Evolutionary conservation across 1,140 invertebrate genomes (phyloP), one percentile per base, ranked within the genome.

Genomic region (Pinna nobilis): DNA sequence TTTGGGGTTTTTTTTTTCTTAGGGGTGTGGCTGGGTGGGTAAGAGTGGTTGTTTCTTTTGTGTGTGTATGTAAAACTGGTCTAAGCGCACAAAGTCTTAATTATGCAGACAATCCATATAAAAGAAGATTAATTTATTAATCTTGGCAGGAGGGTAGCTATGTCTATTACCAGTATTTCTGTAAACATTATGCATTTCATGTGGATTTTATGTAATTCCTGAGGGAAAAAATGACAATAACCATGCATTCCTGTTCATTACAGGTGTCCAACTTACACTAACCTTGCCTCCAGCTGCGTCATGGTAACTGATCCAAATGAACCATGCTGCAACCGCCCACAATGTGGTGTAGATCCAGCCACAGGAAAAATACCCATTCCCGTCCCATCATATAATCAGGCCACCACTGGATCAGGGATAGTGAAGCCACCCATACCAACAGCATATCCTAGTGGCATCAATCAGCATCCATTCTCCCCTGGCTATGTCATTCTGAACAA

Each of bases 251-350:
- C 49, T 37, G 35, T n/a, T n/a, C 49, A n/a, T 61, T 65, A 28
- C 50, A 81, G 79, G 61, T 81, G 79, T 59, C 77, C 79, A 30
- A 49, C n/a, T 3, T 81, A 74, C 60, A 23, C 18, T 6, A 71
- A 72, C 32, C 39, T 73, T 20, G 66, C 77, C 37, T 30, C 69
- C 18, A 64, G 49, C 23, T 81, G 79, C 60, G 59, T 63, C 11
- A 55, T 74, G 68, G 39, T 50, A 20, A 69, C 74, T n/a, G 80
- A 82, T 33, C 66, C 74, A 3, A 76, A 72, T 28, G 80, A 82
- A 33, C 64, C 69, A 11, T 82, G 80, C 49, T 82, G 80, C 44
- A 63, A 23, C 9, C 57, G 69, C 6, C 77, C 80, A 13, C 51
- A 61, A 44, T 82, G 80, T 63, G 55, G 41, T 23, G 60, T 55